Conservation (phyloP, 2,888 invertebrate genomes). For the Polia nebulosa region DNA sequence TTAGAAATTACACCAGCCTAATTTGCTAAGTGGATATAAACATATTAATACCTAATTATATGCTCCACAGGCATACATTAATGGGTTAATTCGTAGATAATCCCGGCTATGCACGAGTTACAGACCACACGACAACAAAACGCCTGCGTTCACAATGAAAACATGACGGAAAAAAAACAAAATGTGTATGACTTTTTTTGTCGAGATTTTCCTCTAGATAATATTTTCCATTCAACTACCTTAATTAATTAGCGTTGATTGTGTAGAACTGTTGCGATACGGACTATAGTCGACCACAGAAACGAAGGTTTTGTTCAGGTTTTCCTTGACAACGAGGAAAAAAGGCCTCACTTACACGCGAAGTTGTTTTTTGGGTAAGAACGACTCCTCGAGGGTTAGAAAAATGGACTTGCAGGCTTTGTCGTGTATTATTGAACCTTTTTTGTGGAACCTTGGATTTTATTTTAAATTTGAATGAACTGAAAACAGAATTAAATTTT, state of each 20-base stretch:
- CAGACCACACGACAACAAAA: conserved; percentile 21
- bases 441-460: background rate
- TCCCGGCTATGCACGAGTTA: conserved; percentile 32
- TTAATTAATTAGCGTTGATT: conserved; percentile 56
- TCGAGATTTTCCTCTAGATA: conserved; percentile 41
- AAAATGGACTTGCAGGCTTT: conserved; percentile 39
- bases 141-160: background rate
- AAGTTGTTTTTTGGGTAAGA: conserved; percentile 37
- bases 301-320: conserved; percentile 43
- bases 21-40: conserved; percentile 41
- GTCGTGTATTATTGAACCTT: conserved; percentile 7
- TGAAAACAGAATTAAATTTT: conserved; percentile 15
- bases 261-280: conserved; percentile 46
- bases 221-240: conserved; percentile 51
- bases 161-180: conserved; percentile 1
- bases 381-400: conserved; percentile 33
- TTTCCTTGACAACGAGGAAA: conserved; percentile 52
- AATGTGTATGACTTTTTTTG: conserved; percentile 35
- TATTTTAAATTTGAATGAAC: background rate
- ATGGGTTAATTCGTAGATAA: conserved; percentile 36
- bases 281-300: conserved; percentile 16
- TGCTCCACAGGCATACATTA: conserved; percentile 33
- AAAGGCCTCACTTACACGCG: conserved; percentile 24
- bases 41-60: conserved; percentile 45
- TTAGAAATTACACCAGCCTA: conserved; percentile 28